Evolutionary conservation across 1,140 invertebrate genomes (phyloP).

Genomic region (Temnothorax curvispinosus): DNA sequence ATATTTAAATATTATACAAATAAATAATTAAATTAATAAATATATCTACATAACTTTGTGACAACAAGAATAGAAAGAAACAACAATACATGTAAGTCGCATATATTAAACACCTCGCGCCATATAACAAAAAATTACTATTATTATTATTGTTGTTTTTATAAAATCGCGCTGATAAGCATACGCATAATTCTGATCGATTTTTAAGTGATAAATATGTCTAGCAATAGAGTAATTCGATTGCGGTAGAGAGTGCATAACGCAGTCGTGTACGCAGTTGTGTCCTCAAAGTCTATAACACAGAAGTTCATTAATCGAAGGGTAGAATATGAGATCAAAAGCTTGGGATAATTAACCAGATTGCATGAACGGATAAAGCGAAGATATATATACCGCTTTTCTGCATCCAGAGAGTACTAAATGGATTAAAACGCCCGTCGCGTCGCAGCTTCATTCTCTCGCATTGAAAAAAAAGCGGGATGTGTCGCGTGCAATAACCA

Average conservation of each 20-base stretch:
- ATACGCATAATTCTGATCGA: not conserved
- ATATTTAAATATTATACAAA: not conserved
- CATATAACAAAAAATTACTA: not conserved
- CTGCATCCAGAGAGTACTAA: conserved; percentile 35
- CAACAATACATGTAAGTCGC: not conserved
- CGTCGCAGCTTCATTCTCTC: not conserved
- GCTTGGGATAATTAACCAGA: conserved; percentile 78
- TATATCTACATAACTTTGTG: not conserved
- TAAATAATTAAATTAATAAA: not conserved
- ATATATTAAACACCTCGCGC: not conserved
- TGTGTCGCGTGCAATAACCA: not conserved
- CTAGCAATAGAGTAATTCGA: not conserved
- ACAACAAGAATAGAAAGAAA: not conserved
- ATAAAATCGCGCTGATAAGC: not conserved
- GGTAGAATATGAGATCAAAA: conserved; percentile 49
- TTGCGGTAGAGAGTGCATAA: not conserved
- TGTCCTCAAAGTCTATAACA: not conserved
- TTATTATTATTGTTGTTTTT: not conserved
- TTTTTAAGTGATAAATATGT: not conserved
- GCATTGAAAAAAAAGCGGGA: not conserved
- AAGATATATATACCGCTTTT: conserved; percentile 16
- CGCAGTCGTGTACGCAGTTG: not conserved
- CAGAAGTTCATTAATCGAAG: not conserved
- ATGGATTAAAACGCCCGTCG: conserved; percentile 69
- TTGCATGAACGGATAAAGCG: conserved; percentile 75